Percentiles rank a stretch among this genome's conserved stretches.
Evolutionary conservation across 2,113 vertebrate species (phyloP).

Genomic region (Macquaria australasica): DNA sequence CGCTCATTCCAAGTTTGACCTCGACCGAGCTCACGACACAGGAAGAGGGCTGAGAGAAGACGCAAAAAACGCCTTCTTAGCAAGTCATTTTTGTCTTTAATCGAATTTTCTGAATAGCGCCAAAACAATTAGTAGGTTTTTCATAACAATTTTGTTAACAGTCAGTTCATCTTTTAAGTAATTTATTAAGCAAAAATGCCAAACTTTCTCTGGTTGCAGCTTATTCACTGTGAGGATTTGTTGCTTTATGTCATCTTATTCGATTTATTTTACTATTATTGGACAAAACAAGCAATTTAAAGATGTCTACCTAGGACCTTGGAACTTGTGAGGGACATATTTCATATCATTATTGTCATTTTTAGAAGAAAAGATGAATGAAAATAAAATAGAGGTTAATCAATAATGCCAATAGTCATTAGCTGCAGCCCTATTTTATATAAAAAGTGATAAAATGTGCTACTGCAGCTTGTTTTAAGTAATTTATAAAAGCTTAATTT

Average conservation of each 20-base stretch:
- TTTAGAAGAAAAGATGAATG: not conserved
- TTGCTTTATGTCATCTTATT: not conserved
- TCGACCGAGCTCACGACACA: constrained; percentile 32
- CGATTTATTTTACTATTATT: not conserved
- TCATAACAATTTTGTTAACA: not conserved
- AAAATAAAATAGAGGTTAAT: not conserved
- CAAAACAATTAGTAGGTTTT: not conserved
- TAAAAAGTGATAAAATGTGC: not conserved
- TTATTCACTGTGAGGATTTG: not conserved
- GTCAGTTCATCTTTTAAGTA: not conserved
- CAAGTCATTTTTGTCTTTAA: not conserved
- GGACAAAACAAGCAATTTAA: not conserved
- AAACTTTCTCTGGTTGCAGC: not conserved
- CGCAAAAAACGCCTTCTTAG: not conserved
- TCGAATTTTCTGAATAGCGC: not conserved
- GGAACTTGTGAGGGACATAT: not conserved
- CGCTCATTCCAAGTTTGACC: constrained; percentile 62
- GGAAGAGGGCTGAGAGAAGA: constrained; percentile 3
- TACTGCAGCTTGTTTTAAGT: not conserved
- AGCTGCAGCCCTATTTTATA: not conserved
- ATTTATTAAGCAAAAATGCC: not conserved
- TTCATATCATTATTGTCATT: not conserved
- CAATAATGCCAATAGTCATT: not conserved
- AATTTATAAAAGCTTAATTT: not conserved
- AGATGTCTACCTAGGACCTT: not conserved